Evolutionary conservation across 2,888 invertebrate genomes (phyloP).

Genomic region (Meliscaeva auricollis): DNA sequence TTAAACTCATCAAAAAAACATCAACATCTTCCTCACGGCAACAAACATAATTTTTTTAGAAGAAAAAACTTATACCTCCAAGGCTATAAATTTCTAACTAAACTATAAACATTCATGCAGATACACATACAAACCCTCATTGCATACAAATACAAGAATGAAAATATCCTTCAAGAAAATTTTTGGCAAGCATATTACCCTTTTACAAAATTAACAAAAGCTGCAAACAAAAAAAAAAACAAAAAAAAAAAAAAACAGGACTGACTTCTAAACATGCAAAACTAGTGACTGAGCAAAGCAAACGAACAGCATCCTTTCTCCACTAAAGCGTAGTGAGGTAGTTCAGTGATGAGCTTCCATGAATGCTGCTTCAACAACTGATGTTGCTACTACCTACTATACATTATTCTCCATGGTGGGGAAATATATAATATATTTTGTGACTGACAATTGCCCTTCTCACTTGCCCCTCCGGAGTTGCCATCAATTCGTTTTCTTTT

Average conservation of each 20-base stretch:
- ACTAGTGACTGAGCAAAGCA: constrained; percentile 24
- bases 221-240: constrained; percentile 1
- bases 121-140: neutral
- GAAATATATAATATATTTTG: constrained; percentile 34
- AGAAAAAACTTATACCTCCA: constrained; percentile 17
- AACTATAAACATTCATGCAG: constrained; percentile 11
- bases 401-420: constrained; percentile 34
- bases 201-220: constrained; percentile 44
- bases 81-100: constrained; percentile 35
- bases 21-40: constrained; percentile 31
- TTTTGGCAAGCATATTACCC: constrained; percentile 56
- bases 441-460: constrained; percentile 6
- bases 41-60: constrained; percentile 1
- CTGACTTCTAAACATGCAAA: constrained; percentile 19
- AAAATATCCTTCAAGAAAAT: constrained; percentile 45
- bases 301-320: constrained; percentile 55
- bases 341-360: constrained; percentile 74
- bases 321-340: constrained; percentile 68
- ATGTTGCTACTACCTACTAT: constrained; percentile 35
- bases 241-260: neutral
- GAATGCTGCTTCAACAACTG: constrained; percentile 49
- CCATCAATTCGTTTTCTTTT: neutral
- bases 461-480: neutral
- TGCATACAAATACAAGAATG: constrained; percentile 7
- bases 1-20: constrained; percentile 42